Percentiles rank a stretch among this genome's conserved stretches.
Evolutionary conservation across 2,797 vertebrate species (phyloP).

Genomic region (Premnoplex brunnescens): DNA sequence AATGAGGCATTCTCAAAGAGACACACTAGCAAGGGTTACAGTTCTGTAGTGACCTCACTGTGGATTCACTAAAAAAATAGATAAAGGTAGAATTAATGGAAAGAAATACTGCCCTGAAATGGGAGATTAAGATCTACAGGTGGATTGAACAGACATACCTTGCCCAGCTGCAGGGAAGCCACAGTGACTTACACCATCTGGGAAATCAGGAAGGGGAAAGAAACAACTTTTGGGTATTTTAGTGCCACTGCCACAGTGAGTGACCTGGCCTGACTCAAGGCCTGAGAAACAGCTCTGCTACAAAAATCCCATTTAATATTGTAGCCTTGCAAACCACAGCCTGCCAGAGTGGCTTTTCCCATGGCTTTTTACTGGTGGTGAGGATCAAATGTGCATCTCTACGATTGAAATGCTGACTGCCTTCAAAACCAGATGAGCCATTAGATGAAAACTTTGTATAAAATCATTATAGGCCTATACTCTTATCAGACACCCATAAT

Average conservation of each 20-base stretch:
- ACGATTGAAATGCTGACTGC: not conserved
- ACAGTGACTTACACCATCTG: not conserved
- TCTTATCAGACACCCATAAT: slow-evolving; percentile 16
- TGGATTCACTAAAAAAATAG: not conserved
- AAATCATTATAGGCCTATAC: not conserved
- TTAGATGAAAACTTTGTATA: not conserved
- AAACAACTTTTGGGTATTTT: not conserved
- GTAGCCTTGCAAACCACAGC: not conserved
- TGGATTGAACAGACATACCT: not conserved
- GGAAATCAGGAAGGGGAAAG: not conserved
- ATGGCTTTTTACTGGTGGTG: not conserved
- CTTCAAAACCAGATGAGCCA: not conserved
- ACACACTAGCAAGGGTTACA: not conserved
- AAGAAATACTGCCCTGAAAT: not conserved
- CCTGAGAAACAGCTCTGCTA: not conserved
- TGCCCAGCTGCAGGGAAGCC: not conserved
- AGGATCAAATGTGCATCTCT: not conserved
- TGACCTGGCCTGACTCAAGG: not conserved
- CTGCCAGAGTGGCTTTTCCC: not conserved
- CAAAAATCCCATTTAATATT: not conserved
- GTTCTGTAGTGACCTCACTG: not conserved
- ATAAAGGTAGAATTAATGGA: not conserved
- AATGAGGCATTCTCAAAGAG: not conserved
- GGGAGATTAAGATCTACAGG: not conserved
- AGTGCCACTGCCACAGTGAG: not conserved